Percentiles rank a stretch among this genome's conserved stretches.
Conservation (phyloP, 2,113 vertebrate genomes). For the Cairina moschata region DNA sequence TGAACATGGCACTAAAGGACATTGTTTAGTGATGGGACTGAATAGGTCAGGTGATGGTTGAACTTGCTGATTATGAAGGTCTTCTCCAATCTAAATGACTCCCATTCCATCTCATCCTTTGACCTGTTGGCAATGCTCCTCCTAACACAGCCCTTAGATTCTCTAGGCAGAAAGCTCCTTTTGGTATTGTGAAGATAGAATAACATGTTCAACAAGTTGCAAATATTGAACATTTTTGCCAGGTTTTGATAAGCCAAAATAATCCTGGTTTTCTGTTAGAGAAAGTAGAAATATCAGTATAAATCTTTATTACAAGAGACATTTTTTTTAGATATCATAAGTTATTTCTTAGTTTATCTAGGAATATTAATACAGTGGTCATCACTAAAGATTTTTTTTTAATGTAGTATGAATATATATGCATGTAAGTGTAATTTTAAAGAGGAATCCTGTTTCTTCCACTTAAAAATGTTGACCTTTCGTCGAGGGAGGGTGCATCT, state of each 20-base stretch:
- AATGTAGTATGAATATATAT: neutral
- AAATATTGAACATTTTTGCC: neutral
- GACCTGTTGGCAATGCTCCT: neutral
- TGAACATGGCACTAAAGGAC: neutral
- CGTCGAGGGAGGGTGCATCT: neutral
- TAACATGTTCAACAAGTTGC: neutral
- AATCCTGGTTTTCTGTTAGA: neutral
- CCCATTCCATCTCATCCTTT: neutral
- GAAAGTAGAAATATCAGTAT: neutral
- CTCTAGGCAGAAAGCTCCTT: neutral
- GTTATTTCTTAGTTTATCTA: neutral
- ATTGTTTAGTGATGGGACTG: neutral
- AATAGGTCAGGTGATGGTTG: neutral
- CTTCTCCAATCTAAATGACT: neutral
- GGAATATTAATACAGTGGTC: neutral
- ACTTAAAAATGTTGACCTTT: neutral
- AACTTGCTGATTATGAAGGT: neutral
- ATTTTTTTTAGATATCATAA: neutral
- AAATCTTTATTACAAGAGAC: neutral
- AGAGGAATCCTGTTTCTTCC: neutral
- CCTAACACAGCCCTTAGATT: neutral
- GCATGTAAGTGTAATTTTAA: neutral
- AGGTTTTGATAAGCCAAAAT: neutral
- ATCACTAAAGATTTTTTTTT: neutral
- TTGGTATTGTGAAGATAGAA: conserved; percentile 8